A percentile compares a stretch with the other conserved stretches of the same genome.
Evolutionary conservation across 2,888 invertebrate species (phyloP).

Genomic region (Drosophila robusta): DNA sequence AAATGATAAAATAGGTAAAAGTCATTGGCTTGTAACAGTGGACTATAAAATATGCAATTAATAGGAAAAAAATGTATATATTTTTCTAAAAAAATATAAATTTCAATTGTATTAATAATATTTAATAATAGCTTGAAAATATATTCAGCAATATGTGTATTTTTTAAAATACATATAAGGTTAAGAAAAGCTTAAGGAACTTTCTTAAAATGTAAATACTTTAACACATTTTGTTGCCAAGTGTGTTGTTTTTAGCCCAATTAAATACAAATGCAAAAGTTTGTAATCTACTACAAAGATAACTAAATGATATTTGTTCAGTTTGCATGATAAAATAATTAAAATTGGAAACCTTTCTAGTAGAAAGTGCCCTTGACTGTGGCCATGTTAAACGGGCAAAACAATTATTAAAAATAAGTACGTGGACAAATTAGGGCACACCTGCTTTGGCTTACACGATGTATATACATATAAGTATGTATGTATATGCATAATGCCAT

Average conservation of each 20-base stretch:
- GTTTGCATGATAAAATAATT: slow-evolving; percentile 45
- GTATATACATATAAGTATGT: background rate
- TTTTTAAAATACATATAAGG: too few relatives aligned
- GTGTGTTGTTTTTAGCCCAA: slow-evolving; percentile 4
- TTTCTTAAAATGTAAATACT: background rate
- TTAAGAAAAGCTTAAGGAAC: background rate
- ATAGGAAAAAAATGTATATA: too few relatives aligned
- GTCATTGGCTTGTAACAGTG: background rate
- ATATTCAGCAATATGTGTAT: too few relatives aligned
- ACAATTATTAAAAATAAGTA: slow-evolving; percentile 48
- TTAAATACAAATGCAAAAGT: slow-evolving; percentile 6
- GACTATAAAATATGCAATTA: background rate
- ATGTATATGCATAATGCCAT: background rate
- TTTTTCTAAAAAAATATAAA: too few relatives aligned
- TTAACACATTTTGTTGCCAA: slow-evolving; percentile 7
- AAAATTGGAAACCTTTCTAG: slow-evolving; percentile 21
- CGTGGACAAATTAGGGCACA: slow-evolving; percentile 53
- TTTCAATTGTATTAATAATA: too few relatives aligned
- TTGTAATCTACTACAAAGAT: slow-evolving; percentile 34
- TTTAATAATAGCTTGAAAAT: too few relatives aligned
- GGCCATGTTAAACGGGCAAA: slow-evolving; percentile 27
- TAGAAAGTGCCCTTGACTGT: slow-evolving; percentile 46
- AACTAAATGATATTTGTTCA: slow-evolving; percentile 41
- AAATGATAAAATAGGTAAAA: background rate
- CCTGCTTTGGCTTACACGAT: slow-evolving; percentile 62